Conservation (phyloP, 2,888 invertebrate species). For the Amblyjoppa proteus region DNA sequence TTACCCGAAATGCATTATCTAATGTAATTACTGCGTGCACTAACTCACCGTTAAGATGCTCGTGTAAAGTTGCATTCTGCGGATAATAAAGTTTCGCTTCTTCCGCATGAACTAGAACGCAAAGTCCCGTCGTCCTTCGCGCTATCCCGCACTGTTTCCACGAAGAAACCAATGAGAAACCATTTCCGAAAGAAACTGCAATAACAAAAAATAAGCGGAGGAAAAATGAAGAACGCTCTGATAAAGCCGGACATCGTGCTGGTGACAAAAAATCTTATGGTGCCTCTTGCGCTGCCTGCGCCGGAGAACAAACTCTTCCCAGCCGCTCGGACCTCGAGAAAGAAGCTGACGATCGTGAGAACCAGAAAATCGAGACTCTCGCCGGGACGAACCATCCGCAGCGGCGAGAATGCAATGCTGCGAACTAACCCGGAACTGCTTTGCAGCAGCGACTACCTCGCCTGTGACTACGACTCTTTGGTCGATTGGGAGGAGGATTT, state of each 20-base stretch:
- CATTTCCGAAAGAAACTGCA: not conserved
- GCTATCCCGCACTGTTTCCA: not conserved
- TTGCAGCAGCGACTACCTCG: not conserved
- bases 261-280: constrained; percentile 67
- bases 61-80: constrained; percentile 20
- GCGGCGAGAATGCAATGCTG: not conserved
- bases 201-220: not conserved
- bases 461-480: constrained; percentile 3
- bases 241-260: constrained; percentile 66
- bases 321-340: constrained; percentile 1
- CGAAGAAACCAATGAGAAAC: too few species aligned
- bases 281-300: constrained; percentile 58
- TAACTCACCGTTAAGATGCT: constrained; percentile 48
- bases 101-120: constrained; percentile 44
- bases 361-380: constrained; percentile 13
- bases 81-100: constrained; percentile 38
- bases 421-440: not conserved
- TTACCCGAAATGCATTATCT: not conserved
- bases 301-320: constrained; percentile 46
- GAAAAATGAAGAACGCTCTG: constrained; percentile 48
- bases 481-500: constrained; percentile 1
- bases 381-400: not conserved
- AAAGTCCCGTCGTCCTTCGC: constrained; percentile 5
- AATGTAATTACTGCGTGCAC: constrained; percentile 25
- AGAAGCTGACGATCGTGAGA: constrained; percentile 47